Percentiles rank a stretch among this genome's conserved stretches.
These are phyloP conservation scores for Epinephelus fuscoguttatus DNA, from an alignment of 2,113 vertebrate species.

Conservation along the genomic window DNA sequence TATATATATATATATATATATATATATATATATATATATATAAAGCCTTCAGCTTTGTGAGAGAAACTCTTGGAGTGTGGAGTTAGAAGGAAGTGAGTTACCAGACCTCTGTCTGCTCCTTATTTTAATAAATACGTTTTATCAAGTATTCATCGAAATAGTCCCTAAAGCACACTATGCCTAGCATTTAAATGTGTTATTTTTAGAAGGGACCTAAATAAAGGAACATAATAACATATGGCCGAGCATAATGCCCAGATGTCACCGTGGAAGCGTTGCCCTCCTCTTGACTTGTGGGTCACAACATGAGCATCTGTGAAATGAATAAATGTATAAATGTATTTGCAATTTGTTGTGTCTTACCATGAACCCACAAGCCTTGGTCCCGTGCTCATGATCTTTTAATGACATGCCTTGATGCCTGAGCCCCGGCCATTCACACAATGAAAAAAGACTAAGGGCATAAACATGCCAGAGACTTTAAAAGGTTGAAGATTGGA, in stretches of 20 bases:
- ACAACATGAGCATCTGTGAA: slow-evolving; percentile 60
- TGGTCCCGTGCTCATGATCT: slow-evolving; percentile 30
- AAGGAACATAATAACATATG: slow-evolving; percentile 52
- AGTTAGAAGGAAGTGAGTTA: neutral
- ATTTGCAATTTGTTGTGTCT: slow-evolving; percentile 23
- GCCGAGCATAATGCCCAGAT: slow-evolving; percentile 49
- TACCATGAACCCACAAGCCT: slow-evolving; percentile 26
- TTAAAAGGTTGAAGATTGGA: slow-evolving; percentile 60
- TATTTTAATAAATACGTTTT: slow-evolving; percentile 10
- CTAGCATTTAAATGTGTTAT: slow-evolving; percentile 23
- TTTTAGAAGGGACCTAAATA: slow-evolving; percentile 21
- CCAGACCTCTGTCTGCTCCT: neutral
- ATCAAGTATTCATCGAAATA: slow-evolving; percentile 3
- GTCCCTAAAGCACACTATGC: neutral
- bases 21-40: too few species aligned
- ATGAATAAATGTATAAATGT: slow-evolving; percentile 59
- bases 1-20: too few species aligned
- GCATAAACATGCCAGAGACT: slow-evolving; percentile 60
- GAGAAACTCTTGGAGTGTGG: neutral
- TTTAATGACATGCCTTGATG: slow-evolving; percentile 37
- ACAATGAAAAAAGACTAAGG: slow-evolving; percentile 38
- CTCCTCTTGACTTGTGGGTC: slow-evolving; percentile 58
- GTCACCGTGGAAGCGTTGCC: slow-evolving; percentile 38
- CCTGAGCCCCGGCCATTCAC: slow-evolving; percentile 4
- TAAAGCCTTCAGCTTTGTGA: neutral